phyloP scores from a whole-genome alignment of 2,888 invertebrate genomes.

The Drosophila birchii region DNA sequence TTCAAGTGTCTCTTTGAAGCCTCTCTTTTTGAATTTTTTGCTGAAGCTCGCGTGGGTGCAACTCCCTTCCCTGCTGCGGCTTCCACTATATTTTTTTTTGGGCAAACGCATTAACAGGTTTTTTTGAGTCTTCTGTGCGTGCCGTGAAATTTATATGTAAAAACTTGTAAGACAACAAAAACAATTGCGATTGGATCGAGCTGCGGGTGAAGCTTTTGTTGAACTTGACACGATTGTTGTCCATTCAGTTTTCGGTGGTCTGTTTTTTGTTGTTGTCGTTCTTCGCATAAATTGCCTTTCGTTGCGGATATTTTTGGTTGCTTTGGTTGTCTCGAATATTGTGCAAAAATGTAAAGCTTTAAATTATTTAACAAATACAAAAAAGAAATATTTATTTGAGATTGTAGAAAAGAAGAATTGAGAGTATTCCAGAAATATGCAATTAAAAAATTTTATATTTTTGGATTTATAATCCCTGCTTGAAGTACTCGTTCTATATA shows the following conservation, averaged over 20 bases:
- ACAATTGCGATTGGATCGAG: slow-evolving; percentile 43
- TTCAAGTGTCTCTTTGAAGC: slow-evolving; percentile 1
- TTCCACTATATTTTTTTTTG: slow-evolving; percentile 34
- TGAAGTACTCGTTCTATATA: neutral
- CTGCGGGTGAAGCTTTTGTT: slow-evolving; percentile 74
- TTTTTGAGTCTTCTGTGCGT: slow-evolving; percentile 58
- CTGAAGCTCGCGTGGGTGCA: slow-evolving; percentile 66
- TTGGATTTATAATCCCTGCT: neutral
- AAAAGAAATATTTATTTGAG: slow-evolving; percentile 27
- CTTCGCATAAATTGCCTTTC: slow-evolving; percentile 42
- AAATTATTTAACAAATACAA: slow-evolving; percentile 58
- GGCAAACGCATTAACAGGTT: slow-evolving; percentile 74
- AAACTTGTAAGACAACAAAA: slow-evolving; percentile 48
- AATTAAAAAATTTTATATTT: neutral
- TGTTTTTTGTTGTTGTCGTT: slow-evolving; percentile 40
- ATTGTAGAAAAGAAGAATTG: neutral
- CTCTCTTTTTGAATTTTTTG: slow-evolving; percentile 3
- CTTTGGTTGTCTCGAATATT: slow-evolving; percentile 53
- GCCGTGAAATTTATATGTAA: slow-evolving; percentile 63
- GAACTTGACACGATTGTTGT: slow-evolving; percentile 74
- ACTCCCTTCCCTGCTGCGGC: slow-evolving; percentile 19
- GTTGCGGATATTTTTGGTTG: slow-evolving; percentile 22
- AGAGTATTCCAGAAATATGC: neutral
- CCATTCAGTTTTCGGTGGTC: slow-evolving; percentile 44
- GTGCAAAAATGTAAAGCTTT: slow-evolving; percentile 69